Evolutionary conservation across 2,888 invertebrate species (phyloP).

Genomic region (Limnephilus auricula): DNA sequence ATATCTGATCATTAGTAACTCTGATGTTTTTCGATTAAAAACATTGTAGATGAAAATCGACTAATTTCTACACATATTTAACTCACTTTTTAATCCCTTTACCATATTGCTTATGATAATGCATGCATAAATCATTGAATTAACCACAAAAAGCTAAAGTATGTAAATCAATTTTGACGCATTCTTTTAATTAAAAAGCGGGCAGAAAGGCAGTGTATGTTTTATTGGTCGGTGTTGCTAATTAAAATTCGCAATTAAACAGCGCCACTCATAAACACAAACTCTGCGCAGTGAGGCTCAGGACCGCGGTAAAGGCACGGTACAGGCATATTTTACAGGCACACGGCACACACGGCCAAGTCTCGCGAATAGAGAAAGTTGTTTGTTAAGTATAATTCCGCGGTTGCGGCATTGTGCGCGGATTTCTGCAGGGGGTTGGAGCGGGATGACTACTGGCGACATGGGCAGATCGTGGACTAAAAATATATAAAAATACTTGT

Average conservation of each 20-base stretch:
- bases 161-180: background rate
- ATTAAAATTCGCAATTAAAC: slow-evolving; percentile 45
- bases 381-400: slow-evolving; percentile 46
- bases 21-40: too few relatives aligned
- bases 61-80: too few relatives aligned
- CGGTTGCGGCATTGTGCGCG: slow-evolving; percentile 39
- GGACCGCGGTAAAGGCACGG: background rate
- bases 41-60: too few relatives aligned
- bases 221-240: slow-evolving; percentile 4
- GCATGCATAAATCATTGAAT: background rate
- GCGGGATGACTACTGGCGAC: slow-evolving; percentile 4
- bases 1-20: too few relatives aligned
- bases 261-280: slow-evolving; percentile 37
- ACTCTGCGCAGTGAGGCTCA: background rate
- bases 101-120: background rate
- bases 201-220: background rate
- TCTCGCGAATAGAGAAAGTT: slow-evolving; percentile 51
- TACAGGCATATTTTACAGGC: slow-evolving; percentile 7
- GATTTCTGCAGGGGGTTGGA: slow-evolving; percentile 30
- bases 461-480: background rate
- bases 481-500: too few relatives aligned
- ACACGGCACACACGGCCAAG: slow-evolving; percentile 16
- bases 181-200: background rate
- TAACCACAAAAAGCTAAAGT: background rate
- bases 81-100: background rate